Base-by-base conservation (phyloP, 2,888 invertebrate species). In the Agrilus cyanescens region DNA sequence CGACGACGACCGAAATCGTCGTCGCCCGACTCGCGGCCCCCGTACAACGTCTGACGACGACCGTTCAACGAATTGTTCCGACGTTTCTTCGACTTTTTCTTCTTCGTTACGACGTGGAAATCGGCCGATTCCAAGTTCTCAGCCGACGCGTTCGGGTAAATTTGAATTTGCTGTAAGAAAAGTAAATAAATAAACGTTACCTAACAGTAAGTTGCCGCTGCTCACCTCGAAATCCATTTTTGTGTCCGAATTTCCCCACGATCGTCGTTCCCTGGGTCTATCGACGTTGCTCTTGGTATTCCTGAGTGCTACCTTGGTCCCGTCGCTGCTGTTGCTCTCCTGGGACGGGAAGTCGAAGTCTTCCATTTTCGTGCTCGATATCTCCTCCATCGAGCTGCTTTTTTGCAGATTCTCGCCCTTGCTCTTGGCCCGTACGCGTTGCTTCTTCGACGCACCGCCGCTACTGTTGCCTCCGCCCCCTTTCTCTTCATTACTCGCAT, bases 61-160 rank as follows among this genome's bases (percentile, higher is more conserved):
- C 70, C 72, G 58, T 73, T 74, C 51, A 70, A 55, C 34, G 67
- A 65, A 4, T 25, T 25, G 48, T 70, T 71, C 30, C 71, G 64
- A 54, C 80, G 76, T 58, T 85, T 85, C 57, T 83, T 83, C 57
- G 81, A 78, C 59, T 82, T 80, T 64, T 85, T 85, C 63, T 84
- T 83, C 61, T 86, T 88, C 44, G 82, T 84, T 40, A 89, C 88
- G 40, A 85, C 82, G 62, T 83, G 80, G 68, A 87, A 89, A 58
- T 87, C 88, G 10, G 81, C 72, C 40, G 75, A 73, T 63, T 80
- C 80, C 50, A 66, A 44, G 42, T 62, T 61, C 42, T 65, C 65
- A 3, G 55, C 52, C 0, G 62, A 61, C 2, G 58, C 57, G 61
- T 54, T 70, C 63, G 38, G 62, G 58, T 54, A 70, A 59, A 32